phyloP scores from a whole-genome alignment of 2,113 vertebrate species.

The Eupsittula cactorum region DNA sequence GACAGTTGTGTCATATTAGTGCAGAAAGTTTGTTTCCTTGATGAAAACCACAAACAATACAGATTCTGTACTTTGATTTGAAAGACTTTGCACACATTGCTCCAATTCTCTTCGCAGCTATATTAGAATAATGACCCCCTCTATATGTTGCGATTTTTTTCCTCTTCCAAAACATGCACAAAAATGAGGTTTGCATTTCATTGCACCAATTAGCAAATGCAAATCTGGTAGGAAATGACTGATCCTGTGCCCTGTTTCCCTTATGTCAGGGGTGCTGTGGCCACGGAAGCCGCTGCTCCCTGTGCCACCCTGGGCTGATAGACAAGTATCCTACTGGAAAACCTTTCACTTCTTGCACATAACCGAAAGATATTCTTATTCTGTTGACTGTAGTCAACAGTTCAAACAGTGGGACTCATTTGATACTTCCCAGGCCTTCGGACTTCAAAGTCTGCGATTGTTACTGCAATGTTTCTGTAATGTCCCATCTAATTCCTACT shows the following conservation, averaged over 20 bases:
- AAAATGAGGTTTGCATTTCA: not conserved
- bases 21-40: not conserved
- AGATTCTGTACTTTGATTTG: not conserved
- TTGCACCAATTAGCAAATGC: not conserved
- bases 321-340: not conserved
- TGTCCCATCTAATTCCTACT: not conserved
- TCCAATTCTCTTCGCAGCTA: not conserved
- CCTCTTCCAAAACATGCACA: not conserved
- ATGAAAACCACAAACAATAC: not conserved
- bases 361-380: not conserved
- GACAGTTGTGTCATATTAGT: not conserved
- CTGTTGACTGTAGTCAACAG: not conserved
- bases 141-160: not conserved
- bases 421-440: not conserved
- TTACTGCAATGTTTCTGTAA: not conserved
- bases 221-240: not conserved
- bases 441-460: not conserved
- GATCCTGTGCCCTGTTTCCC: not conserved
- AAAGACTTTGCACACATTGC: accelerated
- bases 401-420: not conserved
- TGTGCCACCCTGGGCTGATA: not conserved
- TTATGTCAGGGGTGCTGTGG: not conserved
- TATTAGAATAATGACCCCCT: accelerated
- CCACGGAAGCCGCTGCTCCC: not conserved
- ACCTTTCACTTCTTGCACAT: not conserved